Evolutionary conservation across 2,888 invertebrate species (phyloP), one percentile per base, ranked within the genome.

Genomic region (Phymatocera aterrima): DNA sequence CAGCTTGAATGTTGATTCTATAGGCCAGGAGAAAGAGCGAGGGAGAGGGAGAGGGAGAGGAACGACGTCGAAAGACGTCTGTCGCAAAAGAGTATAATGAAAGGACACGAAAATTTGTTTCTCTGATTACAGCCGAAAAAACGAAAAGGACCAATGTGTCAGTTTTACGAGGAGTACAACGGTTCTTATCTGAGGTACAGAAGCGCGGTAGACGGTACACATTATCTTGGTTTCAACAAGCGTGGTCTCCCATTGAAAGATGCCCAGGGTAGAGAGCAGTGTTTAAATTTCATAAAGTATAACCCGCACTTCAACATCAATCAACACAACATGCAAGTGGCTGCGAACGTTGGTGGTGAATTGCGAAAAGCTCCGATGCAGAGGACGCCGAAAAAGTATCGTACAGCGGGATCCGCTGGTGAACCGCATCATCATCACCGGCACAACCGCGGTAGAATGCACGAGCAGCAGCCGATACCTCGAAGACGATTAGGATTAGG

Each of bases 161-260:
- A 93, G 85, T 94, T 94, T 92, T 92, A 92, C 91, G 94, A 94
- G 91, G 92, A 92, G 86, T 93, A 93, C 91, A 91, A 92, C 87
- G 92, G 93, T 87, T 93, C 93, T 87, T 94, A 94, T 92, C 92
- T 93, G 91, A 92, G 93, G 90, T 94, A 94, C 91, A 92, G 92
- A 85, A 92, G 94, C 87, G 93, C 92, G 88, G 93, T 91, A 85
- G 92, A 94, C 91, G 90, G 90, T 84, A 91, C 92, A 87, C 93
- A 93, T 85, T 94, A 92, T 90, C 92, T 94, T 87, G 94, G 94
- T 84, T 94, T 94, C 93, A 94, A 93, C 91, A 91, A 91, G 84
- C 90, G 91, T 82, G 94, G 94, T 77, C 87, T 91, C 84, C 94
- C 93, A 86, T 91, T 94, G 85, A 92, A 87, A 82, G 87, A 87